A percentile compares a stretch with the other conserved stretches of the same genome.
phyloP scores from a whole-genome alignment of 2,888 invertebrate genomes.

The Drepana falcataria region DNA sequence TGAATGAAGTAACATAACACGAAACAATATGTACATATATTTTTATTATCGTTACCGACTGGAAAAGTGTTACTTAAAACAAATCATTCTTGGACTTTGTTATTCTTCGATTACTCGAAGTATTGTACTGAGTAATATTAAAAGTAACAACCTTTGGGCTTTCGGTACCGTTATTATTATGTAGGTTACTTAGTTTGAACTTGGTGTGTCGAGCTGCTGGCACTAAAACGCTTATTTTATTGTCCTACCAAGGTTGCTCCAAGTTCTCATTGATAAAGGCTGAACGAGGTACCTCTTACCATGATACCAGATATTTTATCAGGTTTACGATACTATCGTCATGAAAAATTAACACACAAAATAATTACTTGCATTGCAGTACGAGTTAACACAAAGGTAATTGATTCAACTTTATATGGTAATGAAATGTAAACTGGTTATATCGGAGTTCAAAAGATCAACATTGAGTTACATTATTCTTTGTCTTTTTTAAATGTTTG shows the following conservation, averaged over 20 bases:
- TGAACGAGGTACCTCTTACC: not conserved
- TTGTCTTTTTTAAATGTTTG: too few relatives aligned
- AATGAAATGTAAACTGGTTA: not conserved
- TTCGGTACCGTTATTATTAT: conserved; percentile 33
- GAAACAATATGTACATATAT: too few relatives aligned
- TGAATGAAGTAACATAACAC: too few relatives aligned
- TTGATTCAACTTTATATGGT: not conserved
- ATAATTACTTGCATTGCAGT: not conserved
- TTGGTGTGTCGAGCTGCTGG: conserved; percentile 18
- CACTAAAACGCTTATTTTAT: conserved; percentile 34
- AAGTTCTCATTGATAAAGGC: conserved; percentile 11
- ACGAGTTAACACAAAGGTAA: not conserved
- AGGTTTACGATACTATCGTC: not conserved
- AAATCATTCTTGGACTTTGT: not conserved
- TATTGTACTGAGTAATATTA: conserved; percentile 19
- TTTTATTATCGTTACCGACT: too few relatives aligned
- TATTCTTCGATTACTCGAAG: conserved; percentile 3
- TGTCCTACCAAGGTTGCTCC: conserved; percentile 30
- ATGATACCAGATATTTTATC: not conserved
- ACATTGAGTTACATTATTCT: too few relatives aligned
- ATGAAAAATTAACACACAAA: not conserved
- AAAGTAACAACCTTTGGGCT: conserved; percentile 14
- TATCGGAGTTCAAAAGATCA: not conserved
- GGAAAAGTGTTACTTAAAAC: not conserved
- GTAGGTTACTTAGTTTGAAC: conserved; percentile 41